Base-by-base conservation (phyloP, 2,888 invertebrate genomes). In the Agrochola litura region DNA sequence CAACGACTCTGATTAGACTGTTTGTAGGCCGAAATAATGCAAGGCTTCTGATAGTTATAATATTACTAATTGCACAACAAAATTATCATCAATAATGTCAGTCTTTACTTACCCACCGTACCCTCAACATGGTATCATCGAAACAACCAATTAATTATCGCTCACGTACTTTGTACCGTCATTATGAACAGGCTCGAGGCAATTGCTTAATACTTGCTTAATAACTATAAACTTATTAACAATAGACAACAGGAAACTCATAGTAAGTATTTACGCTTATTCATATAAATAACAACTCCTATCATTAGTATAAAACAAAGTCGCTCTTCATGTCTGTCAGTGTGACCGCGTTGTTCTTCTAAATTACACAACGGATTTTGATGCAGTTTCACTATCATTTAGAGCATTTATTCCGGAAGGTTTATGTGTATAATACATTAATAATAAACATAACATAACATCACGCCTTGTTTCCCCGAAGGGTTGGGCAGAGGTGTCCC, bases 211-310 rank as follows among this genome's bases (percentile, higher is more conserved):
- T n/a, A n/a, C 4, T n/a, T 25, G 25, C 64, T 5, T 72, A 14
- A 43, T 22, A 73, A 41, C 25, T 41, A 16, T 43, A 52, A 73
- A 14, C 16, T 10, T 16, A 43, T 6, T 54, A 19, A 60, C 25
- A 22, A 52, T 14, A 72, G 9, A 60, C 49, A 49, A 71, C 25
- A 54, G 25, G 25, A 56, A 68, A 43, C 56, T 46, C 71, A 46
- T 56, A 56, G 49, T 19, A 6, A 56, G 49, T 19, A 6, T 49
- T 43, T 49, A 74, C 14, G n/a, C 5, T 30, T 37, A 19, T 6
- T 52, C 22, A 37, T 56, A 19, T 30, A 16, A 72, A 8, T 37
- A 61, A 6, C 66, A 67, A 63, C 46, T 43, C 43, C 43, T 46
- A 46, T 46, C 46, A 46, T 46, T 46, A 52, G 8, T 52, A 54